Base-by-base conservation (phyloP, 30 jellyfish, hydroid and myxozoan species). In the Aurelia sp. region DNA sequence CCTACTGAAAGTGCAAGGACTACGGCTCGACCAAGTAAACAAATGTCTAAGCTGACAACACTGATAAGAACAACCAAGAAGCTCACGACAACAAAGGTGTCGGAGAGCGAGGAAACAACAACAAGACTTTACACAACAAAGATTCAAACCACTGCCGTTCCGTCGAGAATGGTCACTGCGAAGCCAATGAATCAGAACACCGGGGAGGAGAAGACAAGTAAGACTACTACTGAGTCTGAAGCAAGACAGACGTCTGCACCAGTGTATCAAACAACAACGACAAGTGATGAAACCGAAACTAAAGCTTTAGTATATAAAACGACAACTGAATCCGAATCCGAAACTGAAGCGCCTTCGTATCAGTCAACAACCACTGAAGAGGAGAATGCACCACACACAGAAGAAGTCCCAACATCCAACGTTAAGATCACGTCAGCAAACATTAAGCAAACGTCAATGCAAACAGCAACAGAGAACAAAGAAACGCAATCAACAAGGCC, bases 331-430 rank as follows among this genome's bases (percentile, higher is more conserved):
- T 3, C 69, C 3, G 24, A 21, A 5, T 7, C 69, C 33, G 33
- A 59, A 13, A 59, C 69, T 59, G 33, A 59, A 59, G 33, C 69
- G 38, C 40, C 68, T 22, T 24, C 88, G 19, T 13, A 48, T 8
- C 59, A 16, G 33, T 33, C 75, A 59, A 31, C 55, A 31, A 55
- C 89, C 5, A 24, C 80, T 10, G 30, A 78, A 22, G 47, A 33
- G 40, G 89, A 78, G 38, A 74, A 78, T 30, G 80, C 81, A 41
- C 89, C 80, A 33, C 89, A 21, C 33, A 61, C 76, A 16, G 62
- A 74, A 4, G 87, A 60, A 31, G 67, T 11, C 20, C 78, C 87
- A 31, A 76, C 87, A 3, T 76, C 87, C 4, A 76, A 72, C 4
- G 53, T 50, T 12, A 72, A 76, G 87, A 75, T 40, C 5, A 60